These are phyloP conservation scores for Allacma fusca DNA, from an alignment of 2,888 invertebrate genomes.

Conservation along the genomic window DNA sequence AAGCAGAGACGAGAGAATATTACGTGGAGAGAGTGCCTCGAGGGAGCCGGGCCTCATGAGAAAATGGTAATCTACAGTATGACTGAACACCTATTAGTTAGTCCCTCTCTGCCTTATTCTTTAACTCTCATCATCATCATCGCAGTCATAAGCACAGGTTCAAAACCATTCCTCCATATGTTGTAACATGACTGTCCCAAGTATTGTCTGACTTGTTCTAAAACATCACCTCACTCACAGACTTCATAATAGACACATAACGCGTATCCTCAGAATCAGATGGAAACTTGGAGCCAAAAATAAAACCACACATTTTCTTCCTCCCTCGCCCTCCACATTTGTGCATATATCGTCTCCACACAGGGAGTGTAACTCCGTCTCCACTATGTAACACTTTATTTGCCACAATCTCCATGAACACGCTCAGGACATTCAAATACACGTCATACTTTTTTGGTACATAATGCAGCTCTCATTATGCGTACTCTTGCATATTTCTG, in stretches of 20 bases:
- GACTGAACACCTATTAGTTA: conserved; percentile 40
- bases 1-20: conserved; percentile 41
- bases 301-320: conserved; percentile 7
- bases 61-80: conserved; percentile 45
- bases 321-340: neutral
- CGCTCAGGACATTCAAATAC: too few relatives aligned
- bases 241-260: neutral
- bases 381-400: too few relatives aligned
- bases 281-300: conserved; percentile 1
- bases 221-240: neutral
- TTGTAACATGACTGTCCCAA: neutral
- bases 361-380: neutral
- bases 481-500: too few relatives aligned
- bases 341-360: neutral
- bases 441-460: too few relatives aligned
- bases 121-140: conserved; percentile 4
- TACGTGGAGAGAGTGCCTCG: conserved; percentile 47
- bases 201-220: neutral
- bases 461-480: too few relatives aligned
- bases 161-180: conserved; percentile 15
- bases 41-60: conserved; percentile 51
- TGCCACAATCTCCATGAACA: too few relatives aligned
- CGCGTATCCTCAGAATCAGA: neutral
- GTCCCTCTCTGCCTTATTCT: conserved; percentile 27
- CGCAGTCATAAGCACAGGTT: conserved; percentile 2